These are phyloP conservation scores for Petaurus breviceps DNA, from an alignment of 2,113 vertebrate genomes.

Conservation along the genomic window DNA sequence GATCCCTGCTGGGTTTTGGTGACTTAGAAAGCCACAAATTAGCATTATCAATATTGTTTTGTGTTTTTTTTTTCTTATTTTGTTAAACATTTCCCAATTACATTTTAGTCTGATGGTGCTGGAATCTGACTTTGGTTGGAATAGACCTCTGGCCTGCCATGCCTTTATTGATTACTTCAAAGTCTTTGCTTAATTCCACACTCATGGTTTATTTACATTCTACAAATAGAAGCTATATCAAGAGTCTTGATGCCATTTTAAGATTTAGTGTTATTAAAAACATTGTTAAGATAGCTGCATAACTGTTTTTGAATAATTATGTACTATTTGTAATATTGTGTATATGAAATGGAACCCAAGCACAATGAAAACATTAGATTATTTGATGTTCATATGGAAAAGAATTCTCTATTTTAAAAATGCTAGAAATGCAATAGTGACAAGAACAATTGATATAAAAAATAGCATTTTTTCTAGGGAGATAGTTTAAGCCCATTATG, in stretches of 20 bases:
- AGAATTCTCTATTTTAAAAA: not conserved
- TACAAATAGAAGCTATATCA: not conserved
- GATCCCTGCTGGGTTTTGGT: not conserved
- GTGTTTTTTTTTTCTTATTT: not conserved
- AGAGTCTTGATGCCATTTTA: not conserved
- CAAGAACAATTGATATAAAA: not conserved
- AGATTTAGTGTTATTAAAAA: not conserved
- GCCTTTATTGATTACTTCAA: not conserved
- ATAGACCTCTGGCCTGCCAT: not conserved
- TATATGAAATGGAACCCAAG: not conserved
- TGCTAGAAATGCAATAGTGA: not conserved
- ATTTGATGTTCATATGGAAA: not conserved
- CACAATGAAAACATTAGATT: not conserved
- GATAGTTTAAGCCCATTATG: not conserved
- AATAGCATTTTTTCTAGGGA: not conserved
- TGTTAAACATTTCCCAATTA: not conserved
- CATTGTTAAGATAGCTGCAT: not conserved
- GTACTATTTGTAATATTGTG: not conserved
- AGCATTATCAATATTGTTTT: not conserved
- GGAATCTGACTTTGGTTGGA: not conserved
- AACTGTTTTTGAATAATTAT: not conserved
- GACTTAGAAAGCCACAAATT: not conserved
- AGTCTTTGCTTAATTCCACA: not conserved
- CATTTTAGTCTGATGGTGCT: not conserved
- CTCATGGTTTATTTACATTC: not conserved